Conservation (phyloP, 1,140 invertebrate genomes). For the Daktulosphaira vitifoliae region DNA sequence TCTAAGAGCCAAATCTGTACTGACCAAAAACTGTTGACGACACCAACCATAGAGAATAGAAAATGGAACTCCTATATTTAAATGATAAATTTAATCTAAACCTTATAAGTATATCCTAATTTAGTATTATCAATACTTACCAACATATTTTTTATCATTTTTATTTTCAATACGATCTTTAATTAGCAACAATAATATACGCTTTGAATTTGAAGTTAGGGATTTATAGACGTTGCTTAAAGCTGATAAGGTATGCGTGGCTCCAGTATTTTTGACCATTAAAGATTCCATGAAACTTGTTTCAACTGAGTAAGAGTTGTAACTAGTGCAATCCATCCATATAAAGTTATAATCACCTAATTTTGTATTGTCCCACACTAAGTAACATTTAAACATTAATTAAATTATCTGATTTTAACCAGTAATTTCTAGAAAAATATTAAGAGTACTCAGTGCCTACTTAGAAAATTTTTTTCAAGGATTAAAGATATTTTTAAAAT, state of each 20-base stretch:
- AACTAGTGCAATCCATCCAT: conserved; percentile 83
- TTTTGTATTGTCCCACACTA: conserved; percentile 83
- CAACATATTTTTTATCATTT: conserved; percentile 61
- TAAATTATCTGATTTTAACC: no score
- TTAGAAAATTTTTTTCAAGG: no score
- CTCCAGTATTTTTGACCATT: conserved; percentile 63
- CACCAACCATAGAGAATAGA: conserved; percentile 74
- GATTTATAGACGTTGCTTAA: conserved; percentile 80
- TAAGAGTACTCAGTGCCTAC: no score
- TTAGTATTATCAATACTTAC: no score
- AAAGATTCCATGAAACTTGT: conserved; percentile 81
- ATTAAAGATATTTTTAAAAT: no score
- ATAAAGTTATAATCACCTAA: conserved; percentile 74
- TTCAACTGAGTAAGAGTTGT: conserved; percentile 71
- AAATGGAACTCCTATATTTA: conserved; percentile 67
- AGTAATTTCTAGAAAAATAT: no score
- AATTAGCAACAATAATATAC: conserved; percentile 74
- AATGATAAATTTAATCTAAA: no score
- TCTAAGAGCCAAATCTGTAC: conserved; percentile 75
- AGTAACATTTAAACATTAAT: conserved; percentile 40
- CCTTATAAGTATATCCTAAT: no score
- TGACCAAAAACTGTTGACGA: conserved; percentile 78
- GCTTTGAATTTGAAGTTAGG: conserved; percentile 75
- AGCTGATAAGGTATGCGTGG: conserved; percentile 70
- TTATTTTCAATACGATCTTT: conserved; percentile 68